phyloP scores from a whole-genome alignment of 92 coral and sea anemone genomes.

The Parazoanthus atlanticus region DNA sequence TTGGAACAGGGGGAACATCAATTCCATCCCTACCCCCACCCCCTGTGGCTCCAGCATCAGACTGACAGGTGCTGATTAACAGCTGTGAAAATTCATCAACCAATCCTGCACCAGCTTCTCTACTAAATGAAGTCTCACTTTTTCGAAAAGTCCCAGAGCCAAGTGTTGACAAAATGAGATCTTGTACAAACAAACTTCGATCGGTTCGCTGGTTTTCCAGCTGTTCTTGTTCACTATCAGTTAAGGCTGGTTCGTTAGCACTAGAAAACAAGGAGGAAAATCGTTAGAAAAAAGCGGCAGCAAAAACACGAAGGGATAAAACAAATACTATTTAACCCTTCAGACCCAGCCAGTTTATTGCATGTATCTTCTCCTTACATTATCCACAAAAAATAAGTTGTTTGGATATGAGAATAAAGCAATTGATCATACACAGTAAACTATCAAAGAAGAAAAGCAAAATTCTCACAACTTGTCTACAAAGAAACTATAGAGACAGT shows the following conservation, averaged over 20 bases:
- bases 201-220: conserved; percentile 89
- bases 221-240: conserved; percentile 83
- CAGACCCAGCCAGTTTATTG: no score
- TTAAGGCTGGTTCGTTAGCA: conserved; percentile 87
- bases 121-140: conserved; percentile 26
- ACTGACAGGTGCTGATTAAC: conserved; percentile 44
- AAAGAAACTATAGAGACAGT: no score
- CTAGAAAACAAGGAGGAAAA: conserved; percentile 43
- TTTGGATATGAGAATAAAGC: no score
- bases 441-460: no score
- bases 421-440: no score
- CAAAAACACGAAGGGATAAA: no score
- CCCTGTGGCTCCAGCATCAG: conserved; percentile 41
- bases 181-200: conserved; percentile 95
- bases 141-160: conserved; percentile 76
- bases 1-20: conserved; percentile 43
- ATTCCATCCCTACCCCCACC: conserved; percentile 53
- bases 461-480: no score
- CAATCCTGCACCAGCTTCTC: conserved; percentile 38
- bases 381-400: no score
- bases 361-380: no score
- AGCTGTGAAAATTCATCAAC: conserved; percentile 69
- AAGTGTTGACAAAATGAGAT: conserved; percentile 92
- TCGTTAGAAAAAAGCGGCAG: not conserved
- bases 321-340: no score